These are phyloP conservation scores for Xanthorhoe spadicearia DNA, from an alignment of 2,888 invertebrate species.

Conservation along the genomic window DNA sequence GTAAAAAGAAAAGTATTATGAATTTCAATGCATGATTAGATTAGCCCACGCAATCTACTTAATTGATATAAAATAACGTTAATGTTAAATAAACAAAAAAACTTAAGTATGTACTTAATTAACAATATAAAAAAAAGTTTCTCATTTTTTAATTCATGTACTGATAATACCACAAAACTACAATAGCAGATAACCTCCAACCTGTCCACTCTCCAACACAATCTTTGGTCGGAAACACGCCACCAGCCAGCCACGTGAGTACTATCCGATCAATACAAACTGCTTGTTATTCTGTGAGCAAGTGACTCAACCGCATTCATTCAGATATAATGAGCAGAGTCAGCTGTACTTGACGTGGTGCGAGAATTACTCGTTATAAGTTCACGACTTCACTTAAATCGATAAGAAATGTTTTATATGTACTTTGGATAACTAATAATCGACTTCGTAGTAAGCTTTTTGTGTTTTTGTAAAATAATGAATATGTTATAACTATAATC, in stretches of 20 bases:
- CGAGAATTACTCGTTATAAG: background rate
- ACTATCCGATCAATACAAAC: constrained; percentile 12
- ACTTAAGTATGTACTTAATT: no score
- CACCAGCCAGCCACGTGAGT: constrained; percentile 24
- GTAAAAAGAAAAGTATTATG: no score
- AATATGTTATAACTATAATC: no score
- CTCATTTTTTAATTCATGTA: background rate
- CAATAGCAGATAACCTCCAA: constrained; percentile 18
- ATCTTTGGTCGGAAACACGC: constrained; percentile 27
- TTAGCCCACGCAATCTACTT: no score
- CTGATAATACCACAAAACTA: constrained; percentile 8
- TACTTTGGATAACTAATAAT: no score
- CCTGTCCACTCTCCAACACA: constrained; percentile 12
- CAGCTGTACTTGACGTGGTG: constrained; percentile 50
- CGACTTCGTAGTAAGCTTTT: no score
- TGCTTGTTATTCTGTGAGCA: constrained; percentile 14
- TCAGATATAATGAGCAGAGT: constrained; percentile 54
- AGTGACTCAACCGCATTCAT: constrained; percentile 58
- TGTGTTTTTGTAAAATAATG: no score
- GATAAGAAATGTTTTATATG: no score
- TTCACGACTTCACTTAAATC: background rate
- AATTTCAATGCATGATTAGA: no score
- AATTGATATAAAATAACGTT: no score
- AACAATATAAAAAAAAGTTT: background rate
- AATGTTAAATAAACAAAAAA: no score